Evolutionary conservation across 2,888 invertebrate genomes (phyloP).

Genomic region (Zygogramma bicolorata): DNA sequence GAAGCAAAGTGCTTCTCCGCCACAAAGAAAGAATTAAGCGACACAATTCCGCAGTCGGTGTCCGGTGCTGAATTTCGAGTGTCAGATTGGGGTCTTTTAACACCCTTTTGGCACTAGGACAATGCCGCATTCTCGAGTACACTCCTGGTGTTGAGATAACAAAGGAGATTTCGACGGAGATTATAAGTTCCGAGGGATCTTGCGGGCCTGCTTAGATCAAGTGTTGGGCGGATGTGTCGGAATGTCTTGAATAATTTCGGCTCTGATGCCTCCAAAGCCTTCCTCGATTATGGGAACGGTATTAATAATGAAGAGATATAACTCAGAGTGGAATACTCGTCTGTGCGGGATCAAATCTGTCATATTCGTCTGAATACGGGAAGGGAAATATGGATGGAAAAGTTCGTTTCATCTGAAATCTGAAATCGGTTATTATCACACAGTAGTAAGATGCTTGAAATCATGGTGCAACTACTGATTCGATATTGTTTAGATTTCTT

Average conservation of each 20-base stretch:
- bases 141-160: slow-evolving; percentile 45
- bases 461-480: no score
- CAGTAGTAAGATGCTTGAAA: no score
- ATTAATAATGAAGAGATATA: slow-evolving; percentile 50
- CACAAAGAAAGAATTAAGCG: slow-evolving; percentile 5
- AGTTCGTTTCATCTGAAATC: no score
- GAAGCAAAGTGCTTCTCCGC: not conserved
- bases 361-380: no score
- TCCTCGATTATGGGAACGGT: slow-evolving; percentile 50
- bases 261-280: slow-evolving; percentile 53
- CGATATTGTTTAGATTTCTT: no score
- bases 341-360: not conserved
- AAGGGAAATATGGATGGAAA: no score
- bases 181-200: slow-evolving; percentile 51
- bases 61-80: slow-evolving; percentile 49
- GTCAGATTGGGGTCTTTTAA: slow-evolving; percentile 50
- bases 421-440: no score
- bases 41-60: slow-evolving; percentile 18
- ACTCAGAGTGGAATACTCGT: not conserved
- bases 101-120: slow-evolving; percentile 53
- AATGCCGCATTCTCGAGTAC: slow-evolving; percentile 48
- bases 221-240: slow-evolving; percentile 53
- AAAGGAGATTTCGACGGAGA: slow-evolving; percentile 55
- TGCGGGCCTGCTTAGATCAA: slow-evolving; percentile 53
- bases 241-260: slow-evolving; percentile 55